These are phyloP conservation scores for Hoplodrina blanda DNA, from an alignment of 2,888 invertebrate species.

Conservation along the genomic window DNA sequence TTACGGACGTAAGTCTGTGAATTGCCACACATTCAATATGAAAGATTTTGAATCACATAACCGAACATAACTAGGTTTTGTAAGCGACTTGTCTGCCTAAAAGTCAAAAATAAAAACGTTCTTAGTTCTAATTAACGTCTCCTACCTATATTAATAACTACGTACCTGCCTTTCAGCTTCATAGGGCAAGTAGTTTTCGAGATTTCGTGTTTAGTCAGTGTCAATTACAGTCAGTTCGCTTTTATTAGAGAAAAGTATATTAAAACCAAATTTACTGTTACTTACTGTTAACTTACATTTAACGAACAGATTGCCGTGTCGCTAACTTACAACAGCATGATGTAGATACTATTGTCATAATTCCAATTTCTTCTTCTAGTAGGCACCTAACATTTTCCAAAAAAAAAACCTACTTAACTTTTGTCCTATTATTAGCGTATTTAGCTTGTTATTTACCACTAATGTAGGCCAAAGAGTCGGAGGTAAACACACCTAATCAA, in stretches of 20 bases:
- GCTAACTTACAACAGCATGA: neutral
- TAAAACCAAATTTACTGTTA: neutral
- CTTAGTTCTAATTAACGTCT: too few species aligned
- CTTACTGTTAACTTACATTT: too few species aligned
- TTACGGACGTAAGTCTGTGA: neutral
- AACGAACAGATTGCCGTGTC: neutral
- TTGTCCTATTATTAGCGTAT: neutral
- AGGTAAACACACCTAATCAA: conserved; percentile 54
- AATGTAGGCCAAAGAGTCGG: conserved; percentile 37
- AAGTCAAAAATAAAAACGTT: too few species aligned
- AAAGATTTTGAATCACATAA: too few species aligned
- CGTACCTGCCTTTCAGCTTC: too few species aligned
- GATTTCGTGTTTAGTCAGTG: too few species aligned
- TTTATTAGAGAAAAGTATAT: neutral
- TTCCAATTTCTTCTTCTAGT: neutral
- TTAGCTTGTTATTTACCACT: conserved; percentile 6
- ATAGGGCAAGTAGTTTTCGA: too few species aligned
- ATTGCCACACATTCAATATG: neutral
- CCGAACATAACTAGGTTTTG: too few species aligned
- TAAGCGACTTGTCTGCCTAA: too few species aligned
- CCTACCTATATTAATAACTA: too few species aligned
- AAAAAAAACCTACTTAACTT: neutral
- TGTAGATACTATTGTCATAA: neutral
- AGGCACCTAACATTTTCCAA: neutral
- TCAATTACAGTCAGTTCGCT: too few species aligned